Evolutionary conservation across 2,797 vertebrate species (phyloP).

Genomic region (Atherinosoma microstoma): DNA sequence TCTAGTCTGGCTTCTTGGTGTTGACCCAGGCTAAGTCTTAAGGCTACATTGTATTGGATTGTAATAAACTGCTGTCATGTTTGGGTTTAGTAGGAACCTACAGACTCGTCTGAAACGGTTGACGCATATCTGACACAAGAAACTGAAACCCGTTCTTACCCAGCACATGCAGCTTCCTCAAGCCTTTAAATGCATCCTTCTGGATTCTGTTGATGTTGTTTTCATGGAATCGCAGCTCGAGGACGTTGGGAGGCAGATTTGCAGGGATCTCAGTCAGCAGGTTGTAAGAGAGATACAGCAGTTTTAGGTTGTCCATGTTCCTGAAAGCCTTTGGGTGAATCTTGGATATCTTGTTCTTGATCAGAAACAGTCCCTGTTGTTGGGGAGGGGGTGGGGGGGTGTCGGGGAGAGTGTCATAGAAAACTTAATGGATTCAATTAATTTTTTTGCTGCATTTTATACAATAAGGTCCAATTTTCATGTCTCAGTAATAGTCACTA

Average conservation of each 20-base stretch:
- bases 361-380: slow-evolving; percentile 91
- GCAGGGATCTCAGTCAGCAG: slow-evolving; percentile 90
- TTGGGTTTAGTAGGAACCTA: background rate
- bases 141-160: slow-evolving; percentile 77
- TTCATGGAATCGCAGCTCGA: slow-evolving; percentile 94
- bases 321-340: slow-evolving; percentile 95
- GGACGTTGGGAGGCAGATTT: slow-evolving; percentile 90
- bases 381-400: background rate
- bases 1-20: background rate
- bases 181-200: slow-evolving; percentile 91
- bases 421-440: background rate
- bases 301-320: slow-evolving; percentile 87
- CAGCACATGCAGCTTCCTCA: slow-evolving; percentile 92
- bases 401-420: background rate
- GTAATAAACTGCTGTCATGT: background rate
- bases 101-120: no score
- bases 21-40: background rate
- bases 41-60: background rate
- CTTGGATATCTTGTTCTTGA: slow-evolving; percentile 94
- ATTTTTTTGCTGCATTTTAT: slow-evolving; percentile 3
- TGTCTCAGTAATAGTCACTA: background rate
- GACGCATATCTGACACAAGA: background rate
- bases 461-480: background rate
- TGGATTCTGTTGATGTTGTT: slow-evolving; percentile 92
- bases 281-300: slow-evolving; percentile 95